phyloP scores from a whole-genome alignment of 2,888 invertebrate genomes.

The Charanyca ferruginea region DNA sequence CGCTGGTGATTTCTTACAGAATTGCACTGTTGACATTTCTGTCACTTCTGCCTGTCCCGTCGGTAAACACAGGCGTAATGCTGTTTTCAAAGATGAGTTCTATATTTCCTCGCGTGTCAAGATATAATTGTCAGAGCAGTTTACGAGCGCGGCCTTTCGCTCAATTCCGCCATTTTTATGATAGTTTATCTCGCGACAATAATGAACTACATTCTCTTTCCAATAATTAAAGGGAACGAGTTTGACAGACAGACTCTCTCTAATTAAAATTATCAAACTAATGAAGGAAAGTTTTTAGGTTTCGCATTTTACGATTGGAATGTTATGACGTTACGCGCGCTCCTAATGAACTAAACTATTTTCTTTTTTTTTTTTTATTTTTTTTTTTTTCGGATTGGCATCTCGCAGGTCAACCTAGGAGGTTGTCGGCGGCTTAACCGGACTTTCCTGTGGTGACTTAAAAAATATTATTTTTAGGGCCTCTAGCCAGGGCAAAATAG shows the following conservation, averaged over 20 bases:
- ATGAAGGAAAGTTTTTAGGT: conserved; percentile 41
- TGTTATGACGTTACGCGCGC: background rate
- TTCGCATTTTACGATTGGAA: conserved; percentile 16
- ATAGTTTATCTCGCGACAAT: conserved; percentile 27
- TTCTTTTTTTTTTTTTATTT: too few species aligned
- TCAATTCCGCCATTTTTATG: conserved; percentile 23
- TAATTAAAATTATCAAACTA: conserved; percentile 33
- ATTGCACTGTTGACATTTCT: too few species aligned
- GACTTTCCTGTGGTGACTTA: too few species aligned
- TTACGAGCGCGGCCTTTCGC: conserved; percentile 31
- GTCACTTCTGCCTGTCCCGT: background rate
- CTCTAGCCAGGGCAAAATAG: too few species aligned
- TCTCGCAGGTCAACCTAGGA: too few species aligned
- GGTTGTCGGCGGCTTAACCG: too few species aligned
- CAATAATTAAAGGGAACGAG: conserved; percentile 40
- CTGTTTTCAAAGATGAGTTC: background rate
- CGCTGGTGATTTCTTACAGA: too few species aligned
- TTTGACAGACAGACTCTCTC: conserved; percentile 40
- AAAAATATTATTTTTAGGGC: too few species aligned
- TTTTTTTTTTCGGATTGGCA: too few species aligned
- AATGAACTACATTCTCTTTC: conserved; percentile 30
- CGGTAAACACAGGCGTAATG: background rate
- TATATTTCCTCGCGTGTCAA: conserved; percentile 8
- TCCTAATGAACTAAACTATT: background rate
- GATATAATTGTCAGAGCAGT: conserved; percentile 7